These are phyloP conservation scores for Pharmacophagus antenor DNA, from an alignment of 2,888 invertebrate genomes.

Conservation along the genomic window DNA sequence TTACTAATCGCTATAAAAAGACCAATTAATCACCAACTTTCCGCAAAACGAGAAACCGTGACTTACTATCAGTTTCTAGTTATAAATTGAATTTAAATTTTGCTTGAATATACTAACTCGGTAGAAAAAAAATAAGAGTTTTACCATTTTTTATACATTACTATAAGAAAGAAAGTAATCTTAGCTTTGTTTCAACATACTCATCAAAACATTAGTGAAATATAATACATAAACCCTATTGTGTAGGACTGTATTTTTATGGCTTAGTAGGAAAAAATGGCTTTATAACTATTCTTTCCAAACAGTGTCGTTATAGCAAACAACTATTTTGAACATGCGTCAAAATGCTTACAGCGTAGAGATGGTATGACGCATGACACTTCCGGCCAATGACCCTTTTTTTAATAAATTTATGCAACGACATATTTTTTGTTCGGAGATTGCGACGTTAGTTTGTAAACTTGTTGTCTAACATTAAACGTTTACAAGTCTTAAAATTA, in stretches of 20 bases:
- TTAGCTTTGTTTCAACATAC: no score
- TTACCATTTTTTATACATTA: no score
- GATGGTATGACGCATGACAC: conserved; percentile 23
- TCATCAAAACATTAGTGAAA: no score
- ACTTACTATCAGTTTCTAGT: conserved; percentile 7
- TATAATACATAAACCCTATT: no score
- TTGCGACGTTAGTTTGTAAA: conserved; percentile 15
- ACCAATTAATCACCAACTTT: conserved; percentile 63
- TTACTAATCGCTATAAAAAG: conserved; percentile 62
- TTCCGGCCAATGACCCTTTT: conserved; percentile 27
- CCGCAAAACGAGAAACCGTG: conserved; percentile 47
- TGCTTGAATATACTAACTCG: no score
- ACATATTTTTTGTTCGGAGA: conserved; percentile 25
- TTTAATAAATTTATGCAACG: conserved; percentile 34
- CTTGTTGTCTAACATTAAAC: conserved; percentile 23
- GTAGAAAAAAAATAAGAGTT: no score
- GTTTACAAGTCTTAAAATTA: background rate
- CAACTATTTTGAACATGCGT: background rate
- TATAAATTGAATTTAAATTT: background rate
- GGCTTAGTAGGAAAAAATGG: background rate
- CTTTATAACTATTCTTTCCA: background rate
- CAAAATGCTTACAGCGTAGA: conserved; percentile 13
- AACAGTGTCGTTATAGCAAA: background rate
- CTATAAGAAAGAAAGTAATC: no score
- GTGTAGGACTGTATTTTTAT: background rate